These are phyloP conservation scores for Machaerirhynchus nigripectus DNA, from an alignment of 2,113 vertebrate species.

Conservation along the genomic window DNA sequence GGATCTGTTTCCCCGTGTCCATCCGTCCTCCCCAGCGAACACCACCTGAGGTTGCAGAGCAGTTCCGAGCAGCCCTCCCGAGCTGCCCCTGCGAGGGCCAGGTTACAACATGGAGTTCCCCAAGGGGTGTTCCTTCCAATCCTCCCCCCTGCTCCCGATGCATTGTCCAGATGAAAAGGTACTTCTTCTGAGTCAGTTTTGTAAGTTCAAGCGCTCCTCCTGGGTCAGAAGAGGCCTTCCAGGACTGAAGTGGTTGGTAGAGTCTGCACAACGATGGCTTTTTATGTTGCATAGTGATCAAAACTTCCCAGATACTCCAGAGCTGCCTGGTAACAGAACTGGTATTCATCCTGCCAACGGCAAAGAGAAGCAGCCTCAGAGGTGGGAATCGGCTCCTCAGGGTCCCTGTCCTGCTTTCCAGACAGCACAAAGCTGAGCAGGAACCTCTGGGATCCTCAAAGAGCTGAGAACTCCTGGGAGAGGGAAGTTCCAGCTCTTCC, in stretches of 20 bases:
- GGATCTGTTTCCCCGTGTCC: slow-evolving; percentile 1
- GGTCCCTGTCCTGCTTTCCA: not conserved
- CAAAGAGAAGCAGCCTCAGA: not conserved
- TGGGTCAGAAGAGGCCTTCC: slow-evolving; percentile 81
- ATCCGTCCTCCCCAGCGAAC: slow-evolving; percentile 76
- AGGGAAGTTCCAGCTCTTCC: not conserved
- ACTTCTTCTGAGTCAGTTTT: slow-evolving; percentile 67
- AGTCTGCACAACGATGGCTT: slow-evolving; percentile 85
- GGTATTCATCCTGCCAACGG: slow-evolving; percentile 89
- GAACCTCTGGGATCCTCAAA: not conserved
- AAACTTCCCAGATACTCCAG: slow-evolving; percentile 99
- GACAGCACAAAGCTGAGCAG: not conserved
- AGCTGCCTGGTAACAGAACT: slow-evolving; percentile 97
- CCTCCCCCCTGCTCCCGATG: slow-evolving; percentile 48
- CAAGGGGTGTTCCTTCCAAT: slow-evolving; percentile 33
- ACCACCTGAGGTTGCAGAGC: slow-evolving; percentile 88
- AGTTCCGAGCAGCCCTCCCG: slow-evolving; percentile 58
- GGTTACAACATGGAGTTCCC: slow-evolving; percentile 44
- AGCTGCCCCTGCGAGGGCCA: slow-evolving; percentile 64
- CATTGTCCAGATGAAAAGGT: slow-evolving; percentile 57
- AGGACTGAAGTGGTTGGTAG: slow-evolving; percentile 74
- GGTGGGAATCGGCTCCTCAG: rapidly evolving
- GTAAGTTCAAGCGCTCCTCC: slow-evolving; percentile 80
- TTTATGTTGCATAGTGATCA: slow-evolving; percentile 99
- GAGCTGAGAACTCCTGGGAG: rapidly evolving